These are phyloP conservation scores for Agrilus planipennis DNA, from an alignment of 1,140 invertebrate species.

Conservation along the genomic window DNA sequence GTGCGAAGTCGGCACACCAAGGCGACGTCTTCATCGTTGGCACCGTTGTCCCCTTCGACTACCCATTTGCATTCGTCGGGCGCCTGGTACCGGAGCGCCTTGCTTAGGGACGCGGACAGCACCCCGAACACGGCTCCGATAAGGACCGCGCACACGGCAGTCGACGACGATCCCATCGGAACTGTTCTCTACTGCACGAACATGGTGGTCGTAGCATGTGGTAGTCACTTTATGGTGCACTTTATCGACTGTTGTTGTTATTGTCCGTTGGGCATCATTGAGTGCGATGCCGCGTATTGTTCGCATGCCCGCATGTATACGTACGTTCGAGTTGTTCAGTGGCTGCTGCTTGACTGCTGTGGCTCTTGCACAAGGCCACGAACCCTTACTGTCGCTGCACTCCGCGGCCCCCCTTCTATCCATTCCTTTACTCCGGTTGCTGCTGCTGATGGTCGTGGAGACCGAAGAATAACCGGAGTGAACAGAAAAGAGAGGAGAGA, in stretches of 20 bases:
- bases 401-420: too few species aligned
- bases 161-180: slow-evolving; percentile 25
- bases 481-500: too few species aligned
- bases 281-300: slow-evolving; percentile 16
- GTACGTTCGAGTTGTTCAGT: slow-evolving; percentile 21
- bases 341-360: slow-evolving; percentile 25
- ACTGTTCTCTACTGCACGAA: slow-evolving; percentile 9
- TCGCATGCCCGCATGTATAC: too few species aligned
- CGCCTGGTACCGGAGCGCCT: slow-evolving; percentile 62
- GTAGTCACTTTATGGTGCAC: too few species aligned
- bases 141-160: slow-evolving; percentile 38
- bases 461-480: too few species aligned
- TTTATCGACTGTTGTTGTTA: too few species aligned
- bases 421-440: too few species aligned
- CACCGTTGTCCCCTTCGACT: slow-evolving; percentile 45
- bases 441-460: too few species aligned
- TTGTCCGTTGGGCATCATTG: slow-evolving; percentile 32
- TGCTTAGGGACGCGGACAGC: slow-evolving; percentile 53
- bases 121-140: slow-evolving; percentile 55
- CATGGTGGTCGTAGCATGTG: too few species aligned
- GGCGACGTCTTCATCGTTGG: slow-evolving; percentile 55
- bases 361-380: slow-evolving; percentile 27
- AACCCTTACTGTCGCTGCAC: slow-evolving; percentile 12
- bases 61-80: slow-evolving; percentile 78
- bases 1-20: slow-evolving; percentile 68